Conservation (phyloP, 2,888 invertebrate genomes). For the Ptychoptera contaminata region DNA sequence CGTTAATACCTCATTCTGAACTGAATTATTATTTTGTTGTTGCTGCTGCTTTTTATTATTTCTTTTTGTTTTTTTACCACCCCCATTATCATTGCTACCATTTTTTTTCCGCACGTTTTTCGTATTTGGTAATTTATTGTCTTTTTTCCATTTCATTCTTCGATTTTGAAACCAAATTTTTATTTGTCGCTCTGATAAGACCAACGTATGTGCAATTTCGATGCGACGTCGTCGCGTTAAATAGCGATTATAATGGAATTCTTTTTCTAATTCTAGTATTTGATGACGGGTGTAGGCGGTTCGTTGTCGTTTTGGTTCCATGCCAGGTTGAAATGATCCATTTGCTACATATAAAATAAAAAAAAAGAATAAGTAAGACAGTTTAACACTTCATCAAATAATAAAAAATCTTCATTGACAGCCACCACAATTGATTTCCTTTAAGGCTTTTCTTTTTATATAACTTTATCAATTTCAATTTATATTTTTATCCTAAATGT, state of each 20-base stretch:
- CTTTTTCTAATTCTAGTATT: slow-evolving; percentile 92
- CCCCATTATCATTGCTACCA: slow-evolving; percentile 31
- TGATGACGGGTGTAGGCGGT: slow-evolving; percentile 97
- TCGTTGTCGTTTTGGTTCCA: slow-evolving; percentile 90
- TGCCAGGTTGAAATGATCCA: slow-evolving; percentile 75
- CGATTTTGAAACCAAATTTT: slow-evolving; percentile 82
- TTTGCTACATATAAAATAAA: slow-evolving; percentile 53
- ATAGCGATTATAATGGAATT: slow-evolving; percentile 96
- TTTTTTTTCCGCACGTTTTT: slow-evolving; percentile 51
- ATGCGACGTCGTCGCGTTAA: slow-evolving; percentile 87
- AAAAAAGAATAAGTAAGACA: slow-evolving; percentile 9
- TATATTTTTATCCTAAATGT: too few species aligned
- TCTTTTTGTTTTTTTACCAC: slow-evolving; percentile 26
- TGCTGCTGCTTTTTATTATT: slow-evolving; percentile 20
- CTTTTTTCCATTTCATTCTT: slow-evolving; percentile 77
- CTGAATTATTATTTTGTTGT: slow-evolving; percentile 29
- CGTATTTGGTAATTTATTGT: slow-evolving; percentile 35
- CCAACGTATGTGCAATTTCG: slow-evolving; percentile 92
- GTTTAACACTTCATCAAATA: too few species aligned
- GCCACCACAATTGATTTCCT: too few species aligned
- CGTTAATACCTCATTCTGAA: slow-evolving; percentile 12
- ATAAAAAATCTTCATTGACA: too few species aligned
- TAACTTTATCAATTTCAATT: too few species aligned
- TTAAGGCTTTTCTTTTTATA: too few species aligned
- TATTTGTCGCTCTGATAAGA: slow-evolving; percentile 80